A percentile compares a stretch with the other conserved stretches of the same genome.
phyloP scores from a whole-genome alignment of 2,888 invertebrate species.

The Tetanocera ferruginea region DNA sequence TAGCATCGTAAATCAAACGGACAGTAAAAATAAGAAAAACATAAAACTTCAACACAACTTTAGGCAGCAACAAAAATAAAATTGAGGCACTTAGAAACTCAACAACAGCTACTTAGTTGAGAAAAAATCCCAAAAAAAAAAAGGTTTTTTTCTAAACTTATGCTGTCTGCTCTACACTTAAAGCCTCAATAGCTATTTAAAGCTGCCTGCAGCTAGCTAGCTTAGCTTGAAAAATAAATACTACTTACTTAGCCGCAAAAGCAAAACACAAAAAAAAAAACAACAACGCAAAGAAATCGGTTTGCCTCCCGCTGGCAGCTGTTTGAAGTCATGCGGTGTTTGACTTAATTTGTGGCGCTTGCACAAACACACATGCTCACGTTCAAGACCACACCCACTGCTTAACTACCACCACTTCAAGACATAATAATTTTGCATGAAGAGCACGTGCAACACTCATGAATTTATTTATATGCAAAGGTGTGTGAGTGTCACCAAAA shows the following conservation, averaged over 20 bases:
- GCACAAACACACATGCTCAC: conserved; percentile 7
- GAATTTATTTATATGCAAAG: conserved; percentile 37
- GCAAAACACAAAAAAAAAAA: neutral
- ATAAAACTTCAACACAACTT: too few relatives aligned
- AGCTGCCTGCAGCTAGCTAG: neutral
- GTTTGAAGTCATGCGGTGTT: conserved; percentile 35
- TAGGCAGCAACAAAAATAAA: neutral
- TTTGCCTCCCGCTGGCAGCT: conserved; percentile 25
- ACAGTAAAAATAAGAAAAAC: too few relatives aligned
- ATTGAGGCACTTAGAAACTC: conserved; percentile 32
- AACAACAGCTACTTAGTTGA: conserved; percentile 21
- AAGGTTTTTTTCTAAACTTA: neutral
- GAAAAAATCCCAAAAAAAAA: neutral
- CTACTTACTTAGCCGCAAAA: neutral
- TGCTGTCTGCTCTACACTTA: neutral
- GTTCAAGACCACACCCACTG: neutral
- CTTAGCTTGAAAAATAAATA: neutral
- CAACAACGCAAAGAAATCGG: neutral
- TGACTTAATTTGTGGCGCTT: conserved; percentile 37
- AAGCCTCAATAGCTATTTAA: neutral
- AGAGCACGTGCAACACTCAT: conserved; percentile 36
- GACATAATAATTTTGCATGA: conserved; percentile 21
- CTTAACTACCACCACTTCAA: neutral
- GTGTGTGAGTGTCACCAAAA: conserved; percentile 35
- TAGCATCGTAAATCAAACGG: too few relatives aligned